These are phyloP conservation scores for Xiphorhynchus elegans DNA, from an alignment of 2,113 vertebrate species.

Conservation along the genomic window DNA sequence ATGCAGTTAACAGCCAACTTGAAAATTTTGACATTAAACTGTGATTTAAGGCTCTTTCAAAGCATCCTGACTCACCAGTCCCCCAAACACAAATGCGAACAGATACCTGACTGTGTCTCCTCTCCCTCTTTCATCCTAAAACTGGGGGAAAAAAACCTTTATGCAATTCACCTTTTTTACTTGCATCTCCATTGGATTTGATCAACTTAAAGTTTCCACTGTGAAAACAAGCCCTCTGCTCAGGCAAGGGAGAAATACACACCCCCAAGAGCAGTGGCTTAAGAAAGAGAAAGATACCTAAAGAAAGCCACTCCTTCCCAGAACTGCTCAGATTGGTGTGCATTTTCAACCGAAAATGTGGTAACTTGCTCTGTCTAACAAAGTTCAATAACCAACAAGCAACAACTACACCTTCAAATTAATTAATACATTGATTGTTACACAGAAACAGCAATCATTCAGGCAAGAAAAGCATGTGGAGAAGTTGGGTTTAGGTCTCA, in stretches of 20 bases:
- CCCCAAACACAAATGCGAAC: neutral
- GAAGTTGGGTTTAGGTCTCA: neutral
- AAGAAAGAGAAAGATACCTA: neutral
- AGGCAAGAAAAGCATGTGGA: neutral
- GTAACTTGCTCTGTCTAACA: neutral
- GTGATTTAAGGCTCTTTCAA: neutral
- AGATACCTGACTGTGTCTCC: neutral
- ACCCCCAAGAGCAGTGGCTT: accelerated
- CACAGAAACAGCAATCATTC: neutral
- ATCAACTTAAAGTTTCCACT: accelerated
- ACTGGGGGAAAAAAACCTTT: neutral
- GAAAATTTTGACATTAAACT: neutral
- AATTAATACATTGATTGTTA: neutral
- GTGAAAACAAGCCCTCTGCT: neutral
- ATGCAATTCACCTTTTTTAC: neutral
- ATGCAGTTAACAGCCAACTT: neutral
- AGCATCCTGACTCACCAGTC: neutral
- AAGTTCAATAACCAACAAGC: neutral
- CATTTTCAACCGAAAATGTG: neutral
- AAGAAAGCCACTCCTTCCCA: neutral
- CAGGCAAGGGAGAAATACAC: neutral
- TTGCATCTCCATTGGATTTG: neutral
- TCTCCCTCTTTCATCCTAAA: neutral
- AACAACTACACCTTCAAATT: neutral
- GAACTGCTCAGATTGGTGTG: neutral